Evolutionary conservation across 2,888 invertebrate species (phyloP), one percentile per base, ranked within the genome.

Genomic region (Trilocha varians): DNA sequence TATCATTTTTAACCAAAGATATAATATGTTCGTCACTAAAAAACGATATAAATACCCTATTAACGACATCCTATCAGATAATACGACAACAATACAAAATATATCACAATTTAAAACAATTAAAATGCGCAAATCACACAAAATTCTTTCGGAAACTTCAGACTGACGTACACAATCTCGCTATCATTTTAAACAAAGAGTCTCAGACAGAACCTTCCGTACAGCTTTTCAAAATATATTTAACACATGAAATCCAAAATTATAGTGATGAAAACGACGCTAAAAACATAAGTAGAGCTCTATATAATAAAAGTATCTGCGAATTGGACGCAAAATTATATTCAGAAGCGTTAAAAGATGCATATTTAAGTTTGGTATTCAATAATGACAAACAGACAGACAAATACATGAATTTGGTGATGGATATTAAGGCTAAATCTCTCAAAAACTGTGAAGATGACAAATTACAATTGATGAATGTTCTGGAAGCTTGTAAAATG

Each of bases 251-350:
- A 37, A 50, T 83, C 6, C 43, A 38, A n/a, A 3, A 16, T 36
- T 44, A 58, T 2, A 58, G 55, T 35, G 53, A 44, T 3, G 58
- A 59, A 3, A 43, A 47, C 0, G 73, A 77, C 4, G 42, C 58
- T 3, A 77, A 70, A 9, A 84, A 82, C 40, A 54, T 82, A 0
- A 63, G 74, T 3, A 49, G 83, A 45, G 82, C 76, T 0, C 51
- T 82, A 1, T 84, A 77, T 16, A 85, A 85, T 25, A 82, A 78
- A 32, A 70, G 79, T 42, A 85, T 85, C 36, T 80, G 84, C 38
- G 75, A 80, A 36, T 41, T 79, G 5, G 79, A 83, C 25, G 57
- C 32, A 0, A 67, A 68, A n/a, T 38, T 66, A 13, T 72, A 66
- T 11, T 65, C 69, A 13, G 51, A 58, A n/a, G 73, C 79, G 0